Conservation (phyloP, 2,113 vertebrate genomes). For the Acrocephalus kingi region DNA sequence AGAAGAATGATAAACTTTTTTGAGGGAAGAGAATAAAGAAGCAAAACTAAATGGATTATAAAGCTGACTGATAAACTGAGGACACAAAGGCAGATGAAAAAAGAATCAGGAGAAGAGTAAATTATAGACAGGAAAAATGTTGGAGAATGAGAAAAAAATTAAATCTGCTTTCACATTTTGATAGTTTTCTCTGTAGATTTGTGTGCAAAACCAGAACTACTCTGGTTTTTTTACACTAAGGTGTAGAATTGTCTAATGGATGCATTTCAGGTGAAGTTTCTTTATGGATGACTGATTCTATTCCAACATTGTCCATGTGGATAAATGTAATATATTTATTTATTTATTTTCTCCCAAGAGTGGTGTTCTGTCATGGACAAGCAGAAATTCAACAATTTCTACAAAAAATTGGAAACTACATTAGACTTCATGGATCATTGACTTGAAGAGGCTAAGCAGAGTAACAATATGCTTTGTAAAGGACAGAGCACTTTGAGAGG, state of each 20-base stretch:
- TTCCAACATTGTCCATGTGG: background rate
- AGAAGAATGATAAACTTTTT: background rate
- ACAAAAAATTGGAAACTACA: background rate
- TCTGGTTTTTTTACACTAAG: background rate
- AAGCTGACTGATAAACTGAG: background rate
- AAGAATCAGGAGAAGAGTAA: background rate
- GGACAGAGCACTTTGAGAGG: background rate
- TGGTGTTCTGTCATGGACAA: background rate
- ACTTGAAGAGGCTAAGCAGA: background rate
- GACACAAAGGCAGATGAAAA: background rate
- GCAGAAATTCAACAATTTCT: constrained; percentile 13
- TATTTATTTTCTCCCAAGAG: background rate
- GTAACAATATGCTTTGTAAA: background rate
- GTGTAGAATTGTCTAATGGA: background rate
- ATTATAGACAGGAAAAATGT: background rate
- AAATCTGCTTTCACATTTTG: background rate
- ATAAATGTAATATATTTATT: background rate
- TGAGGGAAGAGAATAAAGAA: background rate
- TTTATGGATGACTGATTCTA: background rate
- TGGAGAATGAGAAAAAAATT: background rate
- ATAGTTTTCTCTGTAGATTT: background rate
- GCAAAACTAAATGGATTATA: background rate
- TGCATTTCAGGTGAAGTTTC: background rate
- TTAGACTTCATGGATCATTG: background rate
- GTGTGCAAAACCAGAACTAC: background rate